phyloP scores from a whole-genome alignment of 2,113 vertebrate genomes.

The Scolopax mira region DNA sequence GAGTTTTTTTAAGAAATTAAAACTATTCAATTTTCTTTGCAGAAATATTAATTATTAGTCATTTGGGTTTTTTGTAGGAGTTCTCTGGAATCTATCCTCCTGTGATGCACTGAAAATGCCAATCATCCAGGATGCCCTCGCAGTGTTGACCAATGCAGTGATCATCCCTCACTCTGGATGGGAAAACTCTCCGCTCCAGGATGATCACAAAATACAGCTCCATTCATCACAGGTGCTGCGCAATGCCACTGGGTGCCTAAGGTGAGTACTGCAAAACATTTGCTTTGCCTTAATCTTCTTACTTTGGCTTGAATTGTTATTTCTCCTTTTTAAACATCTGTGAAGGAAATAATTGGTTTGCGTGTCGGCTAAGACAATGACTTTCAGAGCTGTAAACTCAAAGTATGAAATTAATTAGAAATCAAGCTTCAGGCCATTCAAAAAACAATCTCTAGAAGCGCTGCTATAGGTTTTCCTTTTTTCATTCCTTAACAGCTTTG shows the following conservation, averaged over 20 bases:
- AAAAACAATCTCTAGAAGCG: background rate
- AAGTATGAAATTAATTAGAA: background rate
- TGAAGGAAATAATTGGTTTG: background rate
- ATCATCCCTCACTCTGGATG: slow-evolving; percentile 97
- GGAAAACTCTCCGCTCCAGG: slow-evolving; percentile 94
- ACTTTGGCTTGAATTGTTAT: background rate
- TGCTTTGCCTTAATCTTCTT: background rate
- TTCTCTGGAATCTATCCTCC: slow-evolving; percentile 97
- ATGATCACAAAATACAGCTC: slow-evolving; percentile 94
- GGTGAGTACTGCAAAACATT: slow-evolving; percentile 72
- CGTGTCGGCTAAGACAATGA: background rate
- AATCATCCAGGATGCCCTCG: slow-evolving; percentile 97
- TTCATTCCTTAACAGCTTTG: background rate
- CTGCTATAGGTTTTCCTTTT: background rate
- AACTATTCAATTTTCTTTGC: background rate
- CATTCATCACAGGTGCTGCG: slow-evolving; percentile 98
- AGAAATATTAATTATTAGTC: background rate
- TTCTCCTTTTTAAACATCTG: background rate
- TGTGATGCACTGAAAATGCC: slow-evolving; percentile 99
- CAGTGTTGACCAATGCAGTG: slow-evolving; percentile 95
- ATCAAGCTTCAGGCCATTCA: background rate
- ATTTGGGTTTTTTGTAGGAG: slow-evolving; percentile 76
- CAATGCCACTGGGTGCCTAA: slow-evolving; percentile 98
- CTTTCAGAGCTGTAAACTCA: background rate
- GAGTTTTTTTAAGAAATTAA: accelerated